A percentile compares a stretch with the other conserved stretches of the same genome.
Conservation (phyloP, 2,113 vertebrate species). For the Heterochromis multidens region DNA sequence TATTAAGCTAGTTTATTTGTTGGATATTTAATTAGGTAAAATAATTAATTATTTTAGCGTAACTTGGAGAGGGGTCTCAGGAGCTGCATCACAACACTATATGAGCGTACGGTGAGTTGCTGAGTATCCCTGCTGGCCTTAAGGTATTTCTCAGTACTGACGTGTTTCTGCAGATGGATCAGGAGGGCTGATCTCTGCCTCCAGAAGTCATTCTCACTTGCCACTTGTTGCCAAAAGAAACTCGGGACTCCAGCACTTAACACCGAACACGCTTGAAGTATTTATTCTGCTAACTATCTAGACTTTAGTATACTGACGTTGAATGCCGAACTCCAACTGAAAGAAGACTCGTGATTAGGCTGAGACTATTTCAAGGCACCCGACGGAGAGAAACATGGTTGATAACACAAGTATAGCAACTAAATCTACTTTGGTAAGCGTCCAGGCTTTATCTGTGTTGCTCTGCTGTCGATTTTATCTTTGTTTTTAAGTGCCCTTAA, state of each 20-base stretch:
- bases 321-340: slow-evolving; percentile 14
- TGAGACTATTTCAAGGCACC: slow-evolving; percentile 15
- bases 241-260: slow-evolving; percentile 36
- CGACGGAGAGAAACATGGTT: slow-evolving; percentile 76
- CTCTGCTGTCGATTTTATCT: background rate
- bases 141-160: background rate
- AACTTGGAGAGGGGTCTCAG: background rate
- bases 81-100: background rate
- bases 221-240: slow-evolving; percentile 81
- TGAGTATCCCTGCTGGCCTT: background rate
- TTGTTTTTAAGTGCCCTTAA: no score
- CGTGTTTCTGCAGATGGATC: background rate
- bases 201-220: slow-evolving; percentile 68
- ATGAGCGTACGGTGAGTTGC: background rate
- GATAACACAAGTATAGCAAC: slow-evolving; percentile 77
- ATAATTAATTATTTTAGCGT: background rate
- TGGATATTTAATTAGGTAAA: background rate
- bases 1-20: background rate
- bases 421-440: slow-evolving; percentile 80
- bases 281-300: background rate
- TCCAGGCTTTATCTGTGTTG: background rate
- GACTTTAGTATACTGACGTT: slow-evolving; percentile 32
- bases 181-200: slow-evolving; percentile 70
- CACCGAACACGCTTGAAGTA: background rate
- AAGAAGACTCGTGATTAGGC: slow-evolving; percentile 39